Evolutionary conservation across 2,888 invertebrate species (phyloP).

Genomic region (Calameuta idolon): DNA sequence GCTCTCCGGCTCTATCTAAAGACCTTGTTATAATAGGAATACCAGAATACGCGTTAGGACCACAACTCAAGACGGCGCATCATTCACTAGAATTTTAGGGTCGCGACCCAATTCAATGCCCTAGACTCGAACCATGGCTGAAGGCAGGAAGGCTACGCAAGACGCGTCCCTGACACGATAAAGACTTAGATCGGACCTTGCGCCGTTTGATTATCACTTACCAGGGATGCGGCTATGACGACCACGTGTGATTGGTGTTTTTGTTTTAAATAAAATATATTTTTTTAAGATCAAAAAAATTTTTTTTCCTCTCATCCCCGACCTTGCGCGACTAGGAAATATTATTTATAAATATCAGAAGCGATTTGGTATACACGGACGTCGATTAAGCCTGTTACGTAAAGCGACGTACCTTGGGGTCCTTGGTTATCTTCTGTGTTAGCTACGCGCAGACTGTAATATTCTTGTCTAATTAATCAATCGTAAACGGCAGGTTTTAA

Average conservation of each 20-base stretch:
- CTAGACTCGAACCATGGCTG: constrained; percentile 20
- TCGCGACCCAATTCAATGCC: constrained; percentile 47
- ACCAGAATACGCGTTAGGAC: neutral
- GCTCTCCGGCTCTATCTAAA: neutral
- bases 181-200: neutral
- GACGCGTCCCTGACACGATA: constrained; percentile 37
- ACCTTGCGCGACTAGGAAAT: neutral
- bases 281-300: neutral
- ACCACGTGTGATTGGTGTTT: neutral
- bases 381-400: neutral
- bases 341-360: no score
- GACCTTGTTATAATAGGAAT: neutral
- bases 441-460: neutral
- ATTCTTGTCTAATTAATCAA: neutral
- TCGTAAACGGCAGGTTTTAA: neutral
- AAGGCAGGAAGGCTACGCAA: neutral
- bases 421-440: neutral
- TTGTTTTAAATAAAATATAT: neutral
- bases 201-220: neutral
- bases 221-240: neutral
- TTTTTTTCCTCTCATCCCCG: neutral
- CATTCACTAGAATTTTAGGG: constrained; percentile 28
- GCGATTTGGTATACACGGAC: neutral
- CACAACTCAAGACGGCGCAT: neutral
- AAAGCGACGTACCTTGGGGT: neutral